Base-by-base conservation (phyloP, 1,140 invertebrate species). In the Drosophila repletoides region DNA sequence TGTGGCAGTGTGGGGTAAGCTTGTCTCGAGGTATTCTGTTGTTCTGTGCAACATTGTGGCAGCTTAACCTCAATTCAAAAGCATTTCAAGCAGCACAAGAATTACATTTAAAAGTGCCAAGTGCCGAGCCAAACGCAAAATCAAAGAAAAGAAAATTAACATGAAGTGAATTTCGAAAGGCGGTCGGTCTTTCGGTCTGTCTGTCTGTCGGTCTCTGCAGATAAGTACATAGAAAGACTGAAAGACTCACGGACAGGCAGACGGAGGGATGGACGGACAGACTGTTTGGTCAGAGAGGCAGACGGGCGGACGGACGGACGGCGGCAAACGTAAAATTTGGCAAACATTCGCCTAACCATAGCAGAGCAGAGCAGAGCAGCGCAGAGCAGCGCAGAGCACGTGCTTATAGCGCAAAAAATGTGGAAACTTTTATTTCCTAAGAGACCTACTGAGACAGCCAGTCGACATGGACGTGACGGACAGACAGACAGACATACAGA, bases 81-180 rank as follows among this genome's bases (percentile, higher is more conserved):
- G 48, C 59, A 73, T 66, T 59, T 49, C 60, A 31, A 65, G 55
- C 52, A 51, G 66, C 56, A 49, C 51, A 80, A 80, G 67, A 80
- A 80, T 80, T 79, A 75, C 76, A 79, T 75, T 75, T 64, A 79
- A 80, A 56, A 69, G 38, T 63, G 76, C 65, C 76, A 59, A 71
- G 38, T 56, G 66, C 52, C 66, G 76, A 68, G 79, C 59, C 55
- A 80, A 72, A 72, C 61, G 77, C 56, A 75, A 86, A 83, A 84
- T 84, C 75, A 86, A 86, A 84, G 80, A 67, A 73, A 83, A 75
- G 73, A 73, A 84, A 83, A 83, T 84, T 79, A 84, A 86, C 79
- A 86, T 84, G 80, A 86, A 71, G 75, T 67, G 79, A 74, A 72
- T 84, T 79, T 79, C 80, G 65, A 71, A 79, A 61, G 58, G 72